Conservation (phyloP, 2,113 vertebrate species). For the Etheostoma spectabile region DNA sequence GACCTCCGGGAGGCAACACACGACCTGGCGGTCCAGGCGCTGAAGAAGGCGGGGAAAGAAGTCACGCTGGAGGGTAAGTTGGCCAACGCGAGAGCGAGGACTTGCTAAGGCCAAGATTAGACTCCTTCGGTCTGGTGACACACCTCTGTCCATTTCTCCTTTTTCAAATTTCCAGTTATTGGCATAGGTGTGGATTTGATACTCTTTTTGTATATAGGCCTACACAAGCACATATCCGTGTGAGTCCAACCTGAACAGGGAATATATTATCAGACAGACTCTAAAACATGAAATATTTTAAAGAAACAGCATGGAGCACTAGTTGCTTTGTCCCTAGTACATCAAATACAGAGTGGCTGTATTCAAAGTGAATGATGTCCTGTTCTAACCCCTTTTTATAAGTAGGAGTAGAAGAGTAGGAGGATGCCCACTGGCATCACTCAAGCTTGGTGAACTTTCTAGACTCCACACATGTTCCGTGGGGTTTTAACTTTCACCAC, state of each 20-base stretch:
- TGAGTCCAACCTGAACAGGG: neutral
- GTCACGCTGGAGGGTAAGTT: slow-evolving; percentile 95
- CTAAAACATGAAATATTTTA: neutral
- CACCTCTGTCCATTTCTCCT: neutral
- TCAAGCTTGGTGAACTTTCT: neutral
- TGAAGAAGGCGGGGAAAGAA: slow-evolving; percentile 96
- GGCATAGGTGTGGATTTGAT: neutral
- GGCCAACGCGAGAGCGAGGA: slow-evolving; percentile 75
- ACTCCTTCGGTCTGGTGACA: neutral
- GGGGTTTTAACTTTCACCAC: no score
- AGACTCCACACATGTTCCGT: neutral
- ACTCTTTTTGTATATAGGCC: no score
- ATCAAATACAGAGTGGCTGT: neutral
- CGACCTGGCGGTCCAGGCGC: slow-evolving; percentile 97
- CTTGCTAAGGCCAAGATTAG: slow-evolving; percentile 69
- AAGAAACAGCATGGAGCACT: no score
- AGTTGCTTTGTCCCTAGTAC: neutral
- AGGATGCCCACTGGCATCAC: neutral
- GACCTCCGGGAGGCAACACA: slow-evolving; percentile 97
- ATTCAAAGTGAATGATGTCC: neutral
- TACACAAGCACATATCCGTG: neutral
- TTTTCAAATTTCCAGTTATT: neutral
- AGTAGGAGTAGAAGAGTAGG: neutral
- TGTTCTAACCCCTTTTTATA: neutral
- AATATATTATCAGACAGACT: neutral